Percentiles rank a stretch among this genome's conserved stretches.
Conservation (phyloP, 2,797 vertebrate species). For the Artibeus lituratus region DNA sequence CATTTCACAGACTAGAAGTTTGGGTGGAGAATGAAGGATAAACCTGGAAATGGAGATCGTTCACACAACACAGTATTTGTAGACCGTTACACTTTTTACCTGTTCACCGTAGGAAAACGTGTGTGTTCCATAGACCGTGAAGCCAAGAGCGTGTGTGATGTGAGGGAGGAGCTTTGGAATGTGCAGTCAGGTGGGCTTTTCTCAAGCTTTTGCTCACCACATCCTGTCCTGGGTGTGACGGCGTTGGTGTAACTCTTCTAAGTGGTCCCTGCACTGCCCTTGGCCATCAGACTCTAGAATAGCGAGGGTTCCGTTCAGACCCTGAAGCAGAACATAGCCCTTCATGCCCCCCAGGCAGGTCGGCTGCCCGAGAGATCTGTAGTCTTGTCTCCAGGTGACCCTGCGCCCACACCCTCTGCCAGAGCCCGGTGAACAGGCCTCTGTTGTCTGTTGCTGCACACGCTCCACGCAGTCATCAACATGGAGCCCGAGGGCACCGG, state of each 20-base stretch:
- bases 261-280: too few species aligned
- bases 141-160: rapidly evolving
- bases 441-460: rapidly evolving
- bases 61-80: rapidly evolving
- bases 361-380: neutral
- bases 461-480: rapidly evolving
- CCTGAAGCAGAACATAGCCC: neutral
- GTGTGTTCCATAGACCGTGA: rapidly evolving
- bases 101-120: rapidly evolving
- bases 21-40: neutral
- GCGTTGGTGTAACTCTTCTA: rapidly evolving
- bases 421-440: rapidly evolving
- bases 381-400: rapidly evolving
- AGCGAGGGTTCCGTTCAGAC: neutral
- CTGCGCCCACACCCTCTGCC: rapidly evolving
- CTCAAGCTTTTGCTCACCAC: rapidly evolving
- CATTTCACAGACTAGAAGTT: neutral
- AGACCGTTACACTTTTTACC: rapidly evolving
- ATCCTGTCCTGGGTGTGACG: neutral
- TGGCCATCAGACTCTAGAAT: neutral
- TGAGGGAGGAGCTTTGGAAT: neutral
- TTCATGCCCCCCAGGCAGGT: neutral
- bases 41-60: neutral
- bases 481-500: neutral
- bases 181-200: neutral